A percentile compares a stretch with the other conserved stretches of the same genome.
Evolutionary conservation across 2,797 vertebrate genomes (phyloP).

Genomic region (Mareca strepera): DNA sequence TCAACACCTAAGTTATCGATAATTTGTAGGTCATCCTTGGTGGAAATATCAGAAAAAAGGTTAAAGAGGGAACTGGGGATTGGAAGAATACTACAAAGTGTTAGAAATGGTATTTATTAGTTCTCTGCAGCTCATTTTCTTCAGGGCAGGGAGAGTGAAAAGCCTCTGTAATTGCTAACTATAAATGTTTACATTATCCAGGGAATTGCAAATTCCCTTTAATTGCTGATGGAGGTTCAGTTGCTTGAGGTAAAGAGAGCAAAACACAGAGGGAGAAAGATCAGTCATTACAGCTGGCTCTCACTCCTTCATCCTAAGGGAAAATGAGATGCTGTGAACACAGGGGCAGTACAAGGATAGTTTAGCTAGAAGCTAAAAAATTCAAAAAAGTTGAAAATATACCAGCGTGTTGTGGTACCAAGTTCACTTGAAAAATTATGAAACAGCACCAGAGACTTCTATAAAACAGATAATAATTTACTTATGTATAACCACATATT

Average conservation of each 20-base stretch:
- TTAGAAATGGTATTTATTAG: not conserved
- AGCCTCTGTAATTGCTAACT: not conserved
- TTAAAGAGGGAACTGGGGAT: not conserved
- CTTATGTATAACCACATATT: not conserved
- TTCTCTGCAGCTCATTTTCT: not conserved
- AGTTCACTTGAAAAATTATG: not conserved
- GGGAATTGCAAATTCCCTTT: constrained; percentile 19
- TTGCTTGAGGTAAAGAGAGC: not conserved
- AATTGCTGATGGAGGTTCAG: constrained; percentile 2
- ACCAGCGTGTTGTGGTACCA: not conserved
- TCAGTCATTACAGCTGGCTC: not conserved
- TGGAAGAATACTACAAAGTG: not conserved
- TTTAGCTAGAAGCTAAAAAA: not conserved
- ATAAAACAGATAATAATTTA: not conserved
- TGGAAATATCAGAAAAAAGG: not conserved
- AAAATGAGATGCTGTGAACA: not conserved
- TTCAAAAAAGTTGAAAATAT: not conserved
- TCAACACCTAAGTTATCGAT: not conserved
- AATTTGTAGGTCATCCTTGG: not conserved
- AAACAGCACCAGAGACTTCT: not conserved
- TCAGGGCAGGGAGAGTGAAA: not conserved
- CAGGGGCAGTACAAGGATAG: not conserved
- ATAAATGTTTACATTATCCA: constrained; percentile 2
- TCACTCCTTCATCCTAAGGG: not conserved
- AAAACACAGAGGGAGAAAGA: not conserved